Evolutionary conservation across 2,888 invertebrate species (phyloP).

Genomic region (Stictocephala bisonia): DNA sequence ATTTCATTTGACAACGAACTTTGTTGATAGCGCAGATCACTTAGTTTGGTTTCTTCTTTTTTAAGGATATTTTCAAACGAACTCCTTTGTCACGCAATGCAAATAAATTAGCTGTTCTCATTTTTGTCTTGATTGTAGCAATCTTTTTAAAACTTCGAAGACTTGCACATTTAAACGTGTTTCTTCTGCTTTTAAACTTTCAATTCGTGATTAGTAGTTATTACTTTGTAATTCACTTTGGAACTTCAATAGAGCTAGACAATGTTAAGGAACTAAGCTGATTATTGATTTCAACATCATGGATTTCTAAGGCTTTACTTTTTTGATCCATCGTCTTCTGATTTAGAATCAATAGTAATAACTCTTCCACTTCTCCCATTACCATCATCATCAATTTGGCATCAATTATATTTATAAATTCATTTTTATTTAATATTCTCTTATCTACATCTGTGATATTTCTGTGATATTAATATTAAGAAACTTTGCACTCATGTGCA

Average conservation of each 20-base stretch:
- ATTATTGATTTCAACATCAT: neutral
- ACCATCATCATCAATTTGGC: neutral
- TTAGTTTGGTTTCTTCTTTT: slow-evolving; percentile 5
- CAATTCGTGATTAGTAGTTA: slow-evolving; percentile 17
- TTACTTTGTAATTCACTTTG: neutral
- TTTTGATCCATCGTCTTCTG: neutral
- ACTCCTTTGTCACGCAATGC: slow-evolving; percentile 74
- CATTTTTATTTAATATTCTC: neutral
- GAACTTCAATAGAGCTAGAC: neutral
- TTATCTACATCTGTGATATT: neutral
- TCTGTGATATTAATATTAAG: neutral
- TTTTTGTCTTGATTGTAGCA: slow-evolving; percentile 35
- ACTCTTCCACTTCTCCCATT: neutral
- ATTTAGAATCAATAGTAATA: neutral
- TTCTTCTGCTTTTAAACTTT: slow-evolving; percentile 48
- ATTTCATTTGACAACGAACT: slow-evolving; percentile 68
- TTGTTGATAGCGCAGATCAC: slow-evolving; percentile 25
- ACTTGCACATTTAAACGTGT: slow-evolving; percentile 38
- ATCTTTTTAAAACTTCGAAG: slow-evolving; percentile 22
- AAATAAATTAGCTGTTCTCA: slow-evolving; percentile 61
- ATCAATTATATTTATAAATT: neutral
- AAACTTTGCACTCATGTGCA: no score
- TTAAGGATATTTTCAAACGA: neutral
- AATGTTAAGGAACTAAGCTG: neutral
- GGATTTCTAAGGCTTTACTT: neutral